Evolutionary conservation across 2,888 invertebrate genomes (phyloP).

Genomic region (Lamellibrachia satsuma): DNA sequence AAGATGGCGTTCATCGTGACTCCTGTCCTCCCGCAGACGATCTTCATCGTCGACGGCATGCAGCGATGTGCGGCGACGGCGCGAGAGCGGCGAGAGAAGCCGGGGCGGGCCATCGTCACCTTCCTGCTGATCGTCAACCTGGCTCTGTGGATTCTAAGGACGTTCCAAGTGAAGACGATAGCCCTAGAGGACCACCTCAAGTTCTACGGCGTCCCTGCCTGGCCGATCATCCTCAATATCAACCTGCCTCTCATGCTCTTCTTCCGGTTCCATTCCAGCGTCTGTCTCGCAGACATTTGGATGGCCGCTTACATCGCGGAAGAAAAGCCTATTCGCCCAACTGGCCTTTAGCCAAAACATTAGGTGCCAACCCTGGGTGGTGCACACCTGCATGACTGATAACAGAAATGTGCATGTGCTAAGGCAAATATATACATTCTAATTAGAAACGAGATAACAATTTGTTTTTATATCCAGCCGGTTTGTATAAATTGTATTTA

Average conservation of each 20-base stretch:
- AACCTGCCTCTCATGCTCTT: conserved; percentile 72
- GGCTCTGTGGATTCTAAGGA: conserved; percentile 75
- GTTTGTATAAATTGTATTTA: background rate
- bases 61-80: conserved; percentile 51
- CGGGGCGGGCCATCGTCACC: conserved; percentile 72
- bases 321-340: background rate
- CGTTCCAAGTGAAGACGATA: conserved; percentile 65
- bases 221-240: conserved; percentile 74
- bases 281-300: conserved; percentile 65
- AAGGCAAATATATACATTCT: background rate
- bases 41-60: conserved; percentile 60
- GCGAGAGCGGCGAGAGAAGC: conserved; percentile 59
- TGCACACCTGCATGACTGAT: too few species aligned
- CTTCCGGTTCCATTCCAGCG: conserved; percentile 64
- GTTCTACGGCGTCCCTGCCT: conserved; percentile 73
- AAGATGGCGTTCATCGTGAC: background rate
- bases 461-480: background rate
- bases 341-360: background rate
- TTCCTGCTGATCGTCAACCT: conserved; percentile 74
- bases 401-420: background rate
- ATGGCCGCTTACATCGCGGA: conserved; percentile 53
- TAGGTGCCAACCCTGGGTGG: too few species aligned
- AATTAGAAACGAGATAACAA: background rate
- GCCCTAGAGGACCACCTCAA: conserved; percentile 27
- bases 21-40: conserved; percentile 47